Base-by-base conservation (phyloP, 2,113 vertebrate genomes). In the Sturnira hondurensis region DNA sequence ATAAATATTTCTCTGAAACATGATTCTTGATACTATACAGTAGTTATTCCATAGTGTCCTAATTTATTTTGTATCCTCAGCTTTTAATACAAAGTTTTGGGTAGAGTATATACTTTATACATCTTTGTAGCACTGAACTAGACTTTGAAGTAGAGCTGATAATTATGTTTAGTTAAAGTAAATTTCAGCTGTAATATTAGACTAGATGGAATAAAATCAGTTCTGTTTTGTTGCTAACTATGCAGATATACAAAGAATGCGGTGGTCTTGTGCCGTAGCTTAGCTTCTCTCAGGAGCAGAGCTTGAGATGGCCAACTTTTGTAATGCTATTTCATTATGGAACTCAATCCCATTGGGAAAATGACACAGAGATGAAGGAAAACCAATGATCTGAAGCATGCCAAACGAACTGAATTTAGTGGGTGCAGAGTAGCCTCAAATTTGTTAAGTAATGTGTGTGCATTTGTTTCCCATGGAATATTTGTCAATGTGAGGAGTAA, bases 381-480 rank as follows among this genome's bases (percentile, higher is more conserved):
- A 68, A 67, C n/a, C 26, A 80, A 52, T 45, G 71, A 80, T 43
- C 54, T 45, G 52, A 78, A 93, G 4, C 38, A 70, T 8, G 71
- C n/a, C 52, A 85, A 61, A 84, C 26, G 89, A 54, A 93, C 38
- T 70, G 89, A 26, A 50, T 61, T 78, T 67, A 77, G 24, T 91
- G 6, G 41, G 9, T 70, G 6, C 31, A 52, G 1, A 31, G 77
- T 93, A 91, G 77, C 86, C 16, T 89, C 24, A 65, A 41, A 82
- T 81, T 71, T 93, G 71, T 61, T 65, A 92, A 71, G 67, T 61
- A 91, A 84, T 80, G 36, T 56, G 50, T 52, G 5, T 67, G 13
- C n/a, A 3, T 82, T 91, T 89, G 16, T 91, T 94, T 82, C n/a
- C 73, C 19, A 67, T 77, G 41, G 89, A 87, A 77, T 95, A 50